Evolutionary conservation across 2,797 vertebrate species (phyloP).

Genomic region (Amphiprion clarkii): DNA sequence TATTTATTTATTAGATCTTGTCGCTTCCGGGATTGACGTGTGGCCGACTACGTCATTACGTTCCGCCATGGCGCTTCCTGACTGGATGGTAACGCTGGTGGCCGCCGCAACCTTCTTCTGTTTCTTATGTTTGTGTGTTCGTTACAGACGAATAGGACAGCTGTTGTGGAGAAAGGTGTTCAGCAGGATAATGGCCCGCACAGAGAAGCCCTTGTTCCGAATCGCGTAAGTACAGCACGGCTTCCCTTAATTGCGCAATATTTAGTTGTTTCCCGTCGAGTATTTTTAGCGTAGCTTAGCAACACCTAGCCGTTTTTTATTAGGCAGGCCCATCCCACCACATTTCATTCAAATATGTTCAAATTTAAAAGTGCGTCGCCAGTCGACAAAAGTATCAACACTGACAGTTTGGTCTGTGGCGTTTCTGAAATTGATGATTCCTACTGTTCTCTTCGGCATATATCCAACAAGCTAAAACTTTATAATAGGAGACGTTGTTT

Average conservation of each 20-base stretch:
- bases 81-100: constrained; percentile 65
- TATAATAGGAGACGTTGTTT: background rate
- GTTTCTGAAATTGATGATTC: fast-evolving
- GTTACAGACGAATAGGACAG: constrained; percentile 57
- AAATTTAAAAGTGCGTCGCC: background rate
- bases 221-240: constrained; percentile 89
- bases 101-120: constrained; percentile 69
- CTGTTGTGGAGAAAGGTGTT: constrained; percentile 58
- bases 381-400: fast-evolving
- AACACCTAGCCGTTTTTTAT: background rate
- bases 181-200: constrained; percentile 88
- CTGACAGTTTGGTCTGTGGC: no score
- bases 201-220: constrained; percentile 91
- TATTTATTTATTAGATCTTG: background rate
- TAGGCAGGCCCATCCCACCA: background rate
- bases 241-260: background rate
- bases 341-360: background rate
- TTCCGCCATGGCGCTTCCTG: constrained; percentile 77
- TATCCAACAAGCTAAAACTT: background rate
- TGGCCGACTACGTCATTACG: constrained; percentile 50
- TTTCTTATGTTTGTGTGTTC: constrained; percentile 73
- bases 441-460: background rate
- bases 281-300: constrained; percentile 29
- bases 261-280: background rate
- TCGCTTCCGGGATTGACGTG: background rate